Evolutionary conservation across 2,888 invertebrate species (phyloP), one percentile per base, ranked within the genome.

Genomic region (Tiliacea aurago): DNA sequence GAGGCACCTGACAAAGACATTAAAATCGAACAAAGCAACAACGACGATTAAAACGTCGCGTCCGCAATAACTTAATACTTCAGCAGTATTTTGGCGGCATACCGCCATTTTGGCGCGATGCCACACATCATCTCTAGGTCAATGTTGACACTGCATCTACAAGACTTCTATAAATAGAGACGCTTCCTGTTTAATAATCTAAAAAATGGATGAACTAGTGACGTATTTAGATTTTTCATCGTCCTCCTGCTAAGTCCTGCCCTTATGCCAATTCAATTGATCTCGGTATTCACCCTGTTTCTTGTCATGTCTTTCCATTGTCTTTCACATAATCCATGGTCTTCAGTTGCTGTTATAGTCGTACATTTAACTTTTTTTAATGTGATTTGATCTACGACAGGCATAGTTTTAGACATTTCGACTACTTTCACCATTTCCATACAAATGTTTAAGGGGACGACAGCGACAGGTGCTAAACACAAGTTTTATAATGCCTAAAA

Each of bases 41-140:
- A 75, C 63, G 66, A 37, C 28, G 0, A 62, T n/a, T 18, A 69
- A 61, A 56, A 53, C 28, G 4, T 56, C 47, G n/a, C 11, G 28
- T 37, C 28, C 43, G 6, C 18, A 45, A 45, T 51, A 58, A 53
- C 9, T 58, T 63, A 23, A 70, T 47, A 56, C 28, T 58, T 61
- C 7, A 37, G n/a, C 58, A 37, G 10, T 55, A 59, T 78, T 74
- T 81, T 78, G 64, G 71, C 80, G 76, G 62, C 55, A 73, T 51
- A 47, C 79, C 66, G 70, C 61, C 59, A 55, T 84, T 64, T 80
- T 84, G 84, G 84, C 84, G 68, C 45, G 37, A 45, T 73, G 83
- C 74, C 81, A 84, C 75, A 79, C 67, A 70, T 62, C 76, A 76
- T 70, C 73, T 84, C 84, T 84, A 84, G 84, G 84, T 84, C 84